Base-by-base conservation (phyloP, 2,888 invertebrate species). In the Neelides folsomi region DNA sequence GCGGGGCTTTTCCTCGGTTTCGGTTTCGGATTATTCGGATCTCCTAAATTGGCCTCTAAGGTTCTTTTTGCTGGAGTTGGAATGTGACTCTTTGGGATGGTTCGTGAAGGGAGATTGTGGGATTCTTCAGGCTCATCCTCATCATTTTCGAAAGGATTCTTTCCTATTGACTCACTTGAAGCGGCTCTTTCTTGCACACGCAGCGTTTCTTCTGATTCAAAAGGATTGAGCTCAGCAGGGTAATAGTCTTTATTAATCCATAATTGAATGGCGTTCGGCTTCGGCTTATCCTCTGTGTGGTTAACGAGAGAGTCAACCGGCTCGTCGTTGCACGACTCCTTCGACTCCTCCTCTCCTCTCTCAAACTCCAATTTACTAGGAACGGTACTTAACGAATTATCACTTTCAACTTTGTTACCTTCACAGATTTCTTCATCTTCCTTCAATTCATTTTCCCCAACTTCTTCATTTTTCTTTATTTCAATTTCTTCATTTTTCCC, bases 151-250 rank as follows among this genome's bases (percentile, higher is more conserved):
- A 64, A 62, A 7, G 62, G 62, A 47, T 60, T 62, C 34, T 47
- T 44, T 1, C 43, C 37, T 40, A 44, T 18, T 16, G 43, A 18
- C 3, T n/a, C n/a, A 4, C n/a, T n/a, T 10, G 12, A 9, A 41
- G 9, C 5, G 49, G 42, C 7, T 45, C 20, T 38, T 37, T 44
- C 27, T 55, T 53, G 7, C 47, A 34, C 27, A 27, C 27, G 27
- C n/a, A 52, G 41, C 71, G 78, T 77, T 20, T 76, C 77, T 51
- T 83, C 83, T 62, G 81, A 82, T 36, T 77, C 80, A 71, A 90
- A 90, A 5, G 89, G 89, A 75, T 90, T 89, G 58, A 88, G 73
- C 67, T 83, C 79, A 58, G 79, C 79, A 0, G 89, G 89, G 72
- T 89, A 87, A 39, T 72, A 56, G 7, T 59, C 53, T 69, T 45